These are phyloP conservation scores for Aculops lycopersici DNA, from an alignment of 1,140 invertebrate species.

Conservation along the genomic window DNA sequence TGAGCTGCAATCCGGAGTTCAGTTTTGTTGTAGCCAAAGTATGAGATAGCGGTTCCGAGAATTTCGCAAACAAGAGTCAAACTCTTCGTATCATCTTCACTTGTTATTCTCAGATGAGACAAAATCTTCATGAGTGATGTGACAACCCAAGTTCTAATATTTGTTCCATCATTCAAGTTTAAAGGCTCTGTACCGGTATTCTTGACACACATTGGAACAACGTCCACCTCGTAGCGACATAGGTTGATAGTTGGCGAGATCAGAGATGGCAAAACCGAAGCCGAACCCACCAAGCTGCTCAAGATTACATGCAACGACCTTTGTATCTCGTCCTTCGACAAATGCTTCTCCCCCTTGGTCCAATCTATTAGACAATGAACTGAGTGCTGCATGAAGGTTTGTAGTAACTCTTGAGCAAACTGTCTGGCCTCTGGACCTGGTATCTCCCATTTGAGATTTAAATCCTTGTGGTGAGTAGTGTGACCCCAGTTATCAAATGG, in stretches of 20 bases:
- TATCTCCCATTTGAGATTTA: slow-evolving; percentile 39
- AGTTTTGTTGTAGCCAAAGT: slow-evolving; percentile 19
- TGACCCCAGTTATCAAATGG: slow-evolving; percentile 43
- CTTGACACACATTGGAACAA: not conserved
- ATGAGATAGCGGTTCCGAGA: slow-evolving; percentile 24
- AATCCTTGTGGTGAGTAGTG: slow-evolving; percentile 25
- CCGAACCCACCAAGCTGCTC: slow-evolving; percentile 21
- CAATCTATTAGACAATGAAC: slow-evolving; percentile 21
- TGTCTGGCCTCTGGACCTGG: slow-evolving; percentile 32
- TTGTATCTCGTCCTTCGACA: slow-evolving; percentile 18
- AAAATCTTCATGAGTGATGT: slow-evolving; percentile 22
- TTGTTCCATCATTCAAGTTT: slow-evolving; percentile 16
- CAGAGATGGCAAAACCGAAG: slow-evolving; percentile 25
- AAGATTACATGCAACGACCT: slow-evolving; percentile 20
- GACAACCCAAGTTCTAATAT: slow-evolving; percentile 24
- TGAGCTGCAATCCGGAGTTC: slow-evolving; percentile 22
- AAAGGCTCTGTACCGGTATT: not conserved
- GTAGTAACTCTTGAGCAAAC: slow-evolving; percentile 24
- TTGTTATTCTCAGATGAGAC: slow-evolving; percentile 22
- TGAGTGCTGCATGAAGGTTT: slow-evolving; percentile 24
- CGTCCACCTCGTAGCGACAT: slow-evolving; percentile 10
- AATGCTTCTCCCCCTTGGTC: slow-evolving; percentile 2
- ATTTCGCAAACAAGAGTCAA: slow-evolving; percentile 27
- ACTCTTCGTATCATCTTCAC: slow-evolving; percentile 39
- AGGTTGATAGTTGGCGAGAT: slow-evolving; percentile 16